phyloP scores from a whole-genome alignment of 2,888 invertebrate species.

The Caenorhabditis auriculariae region DNA sequence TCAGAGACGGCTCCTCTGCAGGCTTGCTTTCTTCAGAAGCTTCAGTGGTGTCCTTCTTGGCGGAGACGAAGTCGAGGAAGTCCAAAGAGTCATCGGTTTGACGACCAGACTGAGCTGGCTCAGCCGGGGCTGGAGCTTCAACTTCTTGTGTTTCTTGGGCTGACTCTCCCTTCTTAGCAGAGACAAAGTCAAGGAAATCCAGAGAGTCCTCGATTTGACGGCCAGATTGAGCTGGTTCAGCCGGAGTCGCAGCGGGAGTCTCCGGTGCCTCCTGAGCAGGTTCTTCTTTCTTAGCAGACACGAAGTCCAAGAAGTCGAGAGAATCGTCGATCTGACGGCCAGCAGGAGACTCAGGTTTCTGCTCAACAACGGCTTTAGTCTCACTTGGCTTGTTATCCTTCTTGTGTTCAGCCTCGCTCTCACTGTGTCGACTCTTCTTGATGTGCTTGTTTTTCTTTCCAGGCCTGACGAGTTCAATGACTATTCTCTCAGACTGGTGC shows the following conservation, averaged over 20 bases:
- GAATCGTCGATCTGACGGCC: constrained; percentile 13
- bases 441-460: constrained; percentile 1
- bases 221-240: not conserved
- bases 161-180: constrained; percentile 16
- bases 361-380: no score
- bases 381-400: constrained; percentile 23
- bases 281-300: constrained; percentile 17
- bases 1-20: not conserved
- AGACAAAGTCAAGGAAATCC: constrained; percentile 31
- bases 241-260: constrained; percentile 6
- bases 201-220: constrained; percentile 17
- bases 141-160: no score
- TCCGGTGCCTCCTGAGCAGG: no score
- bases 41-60: constrained; percentile 13
- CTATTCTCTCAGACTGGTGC: not conserved
- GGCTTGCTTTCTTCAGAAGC: not conserved
- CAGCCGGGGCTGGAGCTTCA: constrained; percentile 5
- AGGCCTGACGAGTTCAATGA: not conserved
- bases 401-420: no score
- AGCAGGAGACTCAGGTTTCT: no score
- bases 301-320: constrained; percentile 31
- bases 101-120: not conserved
- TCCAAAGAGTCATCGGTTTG: constrained; percentile 25
- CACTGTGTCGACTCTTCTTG: not conserved
- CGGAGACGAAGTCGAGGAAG: constrained; percentile 28